phyloP scores from a whole-genome alignment of 1,140 invertebrate species.

The Neodiprion fabricii region DNA sequence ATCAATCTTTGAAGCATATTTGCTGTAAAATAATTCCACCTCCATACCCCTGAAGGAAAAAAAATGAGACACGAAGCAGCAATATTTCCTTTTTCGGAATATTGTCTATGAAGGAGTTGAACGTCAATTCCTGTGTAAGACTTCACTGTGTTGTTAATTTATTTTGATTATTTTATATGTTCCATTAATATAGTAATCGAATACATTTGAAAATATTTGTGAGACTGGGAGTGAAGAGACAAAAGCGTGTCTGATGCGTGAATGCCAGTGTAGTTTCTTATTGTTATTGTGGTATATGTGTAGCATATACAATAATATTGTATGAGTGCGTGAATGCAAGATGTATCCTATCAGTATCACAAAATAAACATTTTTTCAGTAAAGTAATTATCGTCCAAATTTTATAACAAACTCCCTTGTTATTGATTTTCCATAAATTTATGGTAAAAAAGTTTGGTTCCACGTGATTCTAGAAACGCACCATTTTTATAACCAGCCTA shows the following conservation, averaged over 20 bases:
- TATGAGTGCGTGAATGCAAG: slow-evolving; percentile 42
- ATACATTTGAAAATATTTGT: slow-evolving; percentile 8
- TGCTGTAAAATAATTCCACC: slow-evolving; percentile 29
- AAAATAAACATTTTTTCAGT: slow-evolving; percentile 58
- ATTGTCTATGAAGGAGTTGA: slow-evolving; percentile 3
- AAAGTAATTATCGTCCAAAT: slow-evolving; percentile 30
- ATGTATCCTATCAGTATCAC: slow-evolving; percentile 45
- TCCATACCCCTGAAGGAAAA: slow-evolving; percentile 18
- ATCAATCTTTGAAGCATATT: slow-evolving; percentile 34
- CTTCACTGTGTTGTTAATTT: slow-evolving; percentile 51
- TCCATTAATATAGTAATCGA: slow-evolving; percentile 44
- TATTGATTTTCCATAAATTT: not conserved
- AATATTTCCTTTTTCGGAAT: slow-evolving; percentile 4
- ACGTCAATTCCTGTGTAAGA: slow-evolving; percentile 26
- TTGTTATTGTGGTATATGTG: slow-evolving; percentile 40
- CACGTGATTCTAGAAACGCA: not conserved
- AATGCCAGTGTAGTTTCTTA: slow-evolving; percentile 25
- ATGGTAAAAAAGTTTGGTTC: not conserved
- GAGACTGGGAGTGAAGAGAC: slow-evolving; percentile 22
- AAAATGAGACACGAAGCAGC: slow-evolving; percentile 8
- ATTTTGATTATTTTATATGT: slow-evolving; percentile 58
- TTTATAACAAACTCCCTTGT: not conserved
- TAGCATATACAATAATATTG: slow-evolving; percentile 52
- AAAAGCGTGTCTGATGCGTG: slow-evolving; percentile 26
- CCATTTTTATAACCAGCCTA: no score